A percentile compares a stretch with the other conserved stretches of the same genome.
phyloP scores from a whole-genome alignment of 35 echinoderm and acorn worm species.

The Ptychodera flava region DNA sequence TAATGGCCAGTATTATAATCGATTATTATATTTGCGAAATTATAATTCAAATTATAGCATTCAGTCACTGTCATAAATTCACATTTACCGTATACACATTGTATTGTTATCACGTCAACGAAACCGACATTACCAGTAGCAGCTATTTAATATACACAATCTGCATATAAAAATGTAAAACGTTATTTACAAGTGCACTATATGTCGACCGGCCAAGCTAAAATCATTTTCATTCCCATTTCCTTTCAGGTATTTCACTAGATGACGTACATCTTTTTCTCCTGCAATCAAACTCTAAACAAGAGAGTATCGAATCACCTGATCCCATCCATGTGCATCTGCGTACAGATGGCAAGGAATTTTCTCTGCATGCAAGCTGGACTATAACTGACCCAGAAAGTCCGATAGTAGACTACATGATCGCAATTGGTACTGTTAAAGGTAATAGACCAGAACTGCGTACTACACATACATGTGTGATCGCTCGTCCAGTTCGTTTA shows the following conservation, averaged over 20 bases:
- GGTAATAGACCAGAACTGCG: no score
- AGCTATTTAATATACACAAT: no score
- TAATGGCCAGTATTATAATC: no score
- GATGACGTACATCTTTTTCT: not conserved
- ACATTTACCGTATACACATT: not conserved
- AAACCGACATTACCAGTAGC: no score
- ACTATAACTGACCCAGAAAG: slow-evolving; percentile 28
- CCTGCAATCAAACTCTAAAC: not conserved
- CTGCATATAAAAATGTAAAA: not conserved
- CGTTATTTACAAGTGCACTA: not conserved
- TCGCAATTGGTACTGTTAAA: slow-evolving; percentile 17
- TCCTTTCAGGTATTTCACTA: not conserved
- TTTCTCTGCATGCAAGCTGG: slow-evolving; percentile 30
- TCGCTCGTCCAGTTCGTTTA: no score
- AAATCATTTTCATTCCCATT: not conserved
- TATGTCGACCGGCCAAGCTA: not conserved
- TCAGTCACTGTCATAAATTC: not conserved
- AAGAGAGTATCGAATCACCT: not conserved
- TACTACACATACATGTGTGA: no score
- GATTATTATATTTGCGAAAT: no score
- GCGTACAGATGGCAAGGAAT: not conserved
- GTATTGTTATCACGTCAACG: not conserved
- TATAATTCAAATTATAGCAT: no score
- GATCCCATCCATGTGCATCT: not conserved
- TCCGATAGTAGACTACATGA: slow-evolving; percentile 22